Percentiles rank a stretch among this genome's conserved stretches.
Evolutionary conservation across 1,140 invertebrate species (phyloP).

Genomic region (Geopemphigus sp.): DNA sequence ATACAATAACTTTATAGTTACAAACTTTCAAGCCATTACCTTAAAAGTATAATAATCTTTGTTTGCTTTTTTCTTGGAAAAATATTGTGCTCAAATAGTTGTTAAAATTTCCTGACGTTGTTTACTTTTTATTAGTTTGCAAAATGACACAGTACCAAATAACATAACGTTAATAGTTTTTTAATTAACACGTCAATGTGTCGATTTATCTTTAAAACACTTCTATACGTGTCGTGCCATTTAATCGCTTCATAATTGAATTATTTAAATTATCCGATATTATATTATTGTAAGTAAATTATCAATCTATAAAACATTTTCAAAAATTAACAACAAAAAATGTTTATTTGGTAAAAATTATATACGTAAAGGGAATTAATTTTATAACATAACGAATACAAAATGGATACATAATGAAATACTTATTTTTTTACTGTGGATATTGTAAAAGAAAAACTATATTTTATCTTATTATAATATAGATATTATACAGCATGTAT

Average conservation of each 20-base stretch:
- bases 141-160: neutral
- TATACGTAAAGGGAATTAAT: too few species aligned
- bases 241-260: neutral
- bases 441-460: neutral
- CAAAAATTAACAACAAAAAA: neutral
- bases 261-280: neutral
- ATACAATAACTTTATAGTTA: neutral
- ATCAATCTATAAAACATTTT: neutral
- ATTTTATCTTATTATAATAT: neutral
- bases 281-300: neutral
- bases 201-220: constrained; percentile 18
- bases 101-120: neutral
- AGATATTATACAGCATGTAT: neutral
- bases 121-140: neutral
- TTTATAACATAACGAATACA: neutral
- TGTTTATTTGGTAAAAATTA: neutral
- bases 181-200: constrained; percentile 4
- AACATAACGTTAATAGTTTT: constrained; percentile 11
- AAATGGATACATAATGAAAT: neutral
- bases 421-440: neutral
- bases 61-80: neutral
- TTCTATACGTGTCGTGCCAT: neutral
- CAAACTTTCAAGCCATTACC: neutral
- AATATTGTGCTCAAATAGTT: neutral
- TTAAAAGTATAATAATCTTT: constrained; percentile 6